Evolutionary conservation across 1,140 invertebrate species (phyloP).

Genomic region (Zaprionus africanus): DNA sequence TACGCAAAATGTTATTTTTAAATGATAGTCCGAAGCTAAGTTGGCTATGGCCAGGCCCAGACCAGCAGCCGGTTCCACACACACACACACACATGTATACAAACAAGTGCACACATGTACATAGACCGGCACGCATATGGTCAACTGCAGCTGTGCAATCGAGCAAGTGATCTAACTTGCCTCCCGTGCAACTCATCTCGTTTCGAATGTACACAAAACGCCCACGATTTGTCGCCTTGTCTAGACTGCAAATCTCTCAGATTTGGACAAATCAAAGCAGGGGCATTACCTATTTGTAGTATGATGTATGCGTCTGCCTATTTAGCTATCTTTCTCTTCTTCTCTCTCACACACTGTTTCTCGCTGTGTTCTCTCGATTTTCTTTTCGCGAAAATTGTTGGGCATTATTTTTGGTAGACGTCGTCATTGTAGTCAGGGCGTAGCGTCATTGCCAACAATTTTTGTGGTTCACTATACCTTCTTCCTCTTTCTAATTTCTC

Average conservation of each 20-base stretch:
- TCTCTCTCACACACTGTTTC: neutral
- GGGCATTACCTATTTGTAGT: neutral
- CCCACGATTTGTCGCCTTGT: conserved; percentile 25
- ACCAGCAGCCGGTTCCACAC: conserved; percentile 49
- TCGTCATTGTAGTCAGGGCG: conserved; percentile 58
- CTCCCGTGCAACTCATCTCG: conserved; percentile 7
- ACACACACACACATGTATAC: neutral
- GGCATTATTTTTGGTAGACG: conserved; percentile 58
- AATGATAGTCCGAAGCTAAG: conserved; percentile 65
- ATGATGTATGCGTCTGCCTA: conserved; percentile 3
- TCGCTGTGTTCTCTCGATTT: neutral
- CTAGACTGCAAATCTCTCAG: conserved; percentile 13
- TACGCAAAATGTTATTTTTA: conserved; percentile 84
- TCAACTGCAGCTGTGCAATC: conserved; percentile 34
- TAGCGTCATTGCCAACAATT: conserved; percentile 51
- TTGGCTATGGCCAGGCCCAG: conserved; percentile 59
- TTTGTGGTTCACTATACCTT: neutral
- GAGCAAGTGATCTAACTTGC: conserved; percentile 12
- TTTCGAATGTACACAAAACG: conserved; percentile 39
- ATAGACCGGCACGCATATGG: neutral
- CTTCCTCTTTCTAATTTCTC: conserved; percentile 5
- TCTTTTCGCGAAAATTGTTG: conserved; percentile 34
- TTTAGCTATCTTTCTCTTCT: neutral
- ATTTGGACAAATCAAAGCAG: conserved; percentile 18
- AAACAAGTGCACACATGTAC: neutral